Conservation (phyloP, 2,888 invertebrate genomes). For the Brachycybe producta region DNA sequence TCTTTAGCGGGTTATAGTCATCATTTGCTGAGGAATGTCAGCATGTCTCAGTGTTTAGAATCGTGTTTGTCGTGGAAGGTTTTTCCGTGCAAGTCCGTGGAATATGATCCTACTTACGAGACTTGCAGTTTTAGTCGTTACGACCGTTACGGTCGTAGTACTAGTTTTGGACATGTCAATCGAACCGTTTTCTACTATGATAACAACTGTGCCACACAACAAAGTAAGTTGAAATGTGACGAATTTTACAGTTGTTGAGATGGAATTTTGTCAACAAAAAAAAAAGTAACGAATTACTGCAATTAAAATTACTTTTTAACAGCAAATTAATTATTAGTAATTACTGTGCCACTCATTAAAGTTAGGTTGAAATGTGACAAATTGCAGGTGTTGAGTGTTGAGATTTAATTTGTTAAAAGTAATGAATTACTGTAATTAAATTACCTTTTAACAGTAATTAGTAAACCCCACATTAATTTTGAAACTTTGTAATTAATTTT, state of each 20-base stretch:
- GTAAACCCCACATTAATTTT: too few species aligned
- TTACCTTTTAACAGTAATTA: too few species aligned
- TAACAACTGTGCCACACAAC: conserved; percentile 7
- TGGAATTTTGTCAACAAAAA: background rate
- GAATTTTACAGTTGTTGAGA: background rate
- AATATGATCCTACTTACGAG: background rate
- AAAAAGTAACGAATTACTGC: background rate
- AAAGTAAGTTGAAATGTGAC: conserved; percentile 1
- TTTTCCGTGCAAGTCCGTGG: conserved; percentile 7
- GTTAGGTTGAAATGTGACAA: too few species aligned
- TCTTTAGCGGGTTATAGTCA: background rate
- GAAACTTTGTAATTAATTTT: too few species aligned
- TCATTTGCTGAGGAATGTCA: background rate
- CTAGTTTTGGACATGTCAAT: background rate
- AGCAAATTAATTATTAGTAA: too few species aligned
- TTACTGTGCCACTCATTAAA: too few species aligned
- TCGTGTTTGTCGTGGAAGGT: background rate
- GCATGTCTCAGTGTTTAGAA: conserved; percentile 4
- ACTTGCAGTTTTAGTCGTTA: conserved; percentile 1
- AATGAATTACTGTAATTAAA: too few species aligned
- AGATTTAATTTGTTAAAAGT: too few species aligned
- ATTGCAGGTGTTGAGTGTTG: too few species aligned
- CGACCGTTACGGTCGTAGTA: conserved; percentile 12
- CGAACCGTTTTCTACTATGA: conserved; percentile 9
- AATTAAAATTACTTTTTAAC: too few species aligned